A percentile compares a stretch with the other conserved stretches of the same genome.
These are phyloP conservation scores for Noctuana brunneofusca DNA, from an alignment of 2,888 invertebrate genomes.

Conservation along the genomic window DNA sequence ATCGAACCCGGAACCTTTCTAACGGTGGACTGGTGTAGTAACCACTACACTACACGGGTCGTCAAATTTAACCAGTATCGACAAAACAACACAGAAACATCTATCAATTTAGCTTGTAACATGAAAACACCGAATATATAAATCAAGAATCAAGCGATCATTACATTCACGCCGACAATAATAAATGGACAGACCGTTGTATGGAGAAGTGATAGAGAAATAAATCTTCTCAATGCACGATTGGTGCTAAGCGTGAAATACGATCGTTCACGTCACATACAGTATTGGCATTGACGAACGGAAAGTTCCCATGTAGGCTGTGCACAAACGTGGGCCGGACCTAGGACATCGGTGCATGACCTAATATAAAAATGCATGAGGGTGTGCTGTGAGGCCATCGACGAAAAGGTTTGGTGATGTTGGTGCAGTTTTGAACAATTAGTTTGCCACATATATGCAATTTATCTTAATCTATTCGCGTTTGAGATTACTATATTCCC, in stretches of 20 bases:
- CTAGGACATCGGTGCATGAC: conserved; percentile 38
- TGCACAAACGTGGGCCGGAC: conserved; percentile 36
- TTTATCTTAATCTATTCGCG: no score
- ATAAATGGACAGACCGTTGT: neutral
- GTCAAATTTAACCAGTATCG: neutral
- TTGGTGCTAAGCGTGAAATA: conserved; percentile 5
- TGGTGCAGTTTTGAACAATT: neutral
- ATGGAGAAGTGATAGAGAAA: neutral
- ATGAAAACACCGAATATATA: neutral
- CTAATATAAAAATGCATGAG: conserved; percentile 38
- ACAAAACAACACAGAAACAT: neutral
- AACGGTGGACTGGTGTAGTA: no score
- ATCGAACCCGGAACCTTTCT: no score
- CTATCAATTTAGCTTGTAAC: neutral
- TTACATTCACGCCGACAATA: neutral
- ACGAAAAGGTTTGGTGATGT: neutral
- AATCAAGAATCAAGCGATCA: neutral
- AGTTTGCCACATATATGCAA: no score
- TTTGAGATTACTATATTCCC: no score
- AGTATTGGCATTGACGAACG: conserved; percentile 39
- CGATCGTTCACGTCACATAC: neutral
- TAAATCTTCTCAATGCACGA: neutral
- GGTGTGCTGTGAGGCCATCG: conserved; percentile 41
- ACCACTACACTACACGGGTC: no score
- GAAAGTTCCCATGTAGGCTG: conserved; percentile 39